phyloP scores from a whole-genome alignment of 2,888 invertebrate genomes.

The Cephonodes hylas region DNA sequence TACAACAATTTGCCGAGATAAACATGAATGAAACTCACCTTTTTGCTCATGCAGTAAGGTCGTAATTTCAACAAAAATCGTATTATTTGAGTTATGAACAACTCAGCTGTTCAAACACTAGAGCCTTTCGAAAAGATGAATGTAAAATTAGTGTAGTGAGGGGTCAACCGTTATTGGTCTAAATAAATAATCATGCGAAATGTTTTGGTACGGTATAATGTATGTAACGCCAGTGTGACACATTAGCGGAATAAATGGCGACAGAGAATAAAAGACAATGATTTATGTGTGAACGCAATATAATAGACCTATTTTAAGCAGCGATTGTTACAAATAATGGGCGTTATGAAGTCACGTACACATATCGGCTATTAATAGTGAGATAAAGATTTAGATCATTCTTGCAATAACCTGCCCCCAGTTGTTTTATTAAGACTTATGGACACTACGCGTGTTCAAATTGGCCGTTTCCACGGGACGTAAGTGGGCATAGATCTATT shows the following conservation, averaged over 20 bases:
- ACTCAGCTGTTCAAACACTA: conserved; percentile 9
- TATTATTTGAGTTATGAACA: background rate
- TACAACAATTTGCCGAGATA: conserved; percentile 16
- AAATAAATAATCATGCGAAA: conserved; percentile 33
- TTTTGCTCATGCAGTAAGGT: conserved; percentile 3
- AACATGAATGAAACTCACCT: conserved; percentile 15
- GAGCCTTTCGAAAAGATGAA: conserved; percentile 14
- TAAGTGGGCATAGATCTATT: background rate
- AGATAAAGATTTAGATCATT: background rate
- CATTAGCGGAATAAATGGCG: background rate
- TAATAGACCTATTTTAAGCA: background rate
- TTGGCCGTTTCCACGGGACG: background rate
- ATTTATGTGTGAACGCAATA: background rate
- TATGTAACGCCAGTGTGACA: conserved; percentile 23
- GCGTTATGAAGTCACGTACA: background rate
- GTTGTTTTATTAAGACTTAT: background rate
- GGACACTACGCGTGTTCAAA: background rate
- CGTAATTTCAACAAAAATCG: background rate
- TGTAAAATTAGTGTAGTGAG: background rate
- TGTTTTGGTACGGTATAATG: conserved; percentile 25
- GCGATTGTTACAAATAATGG: background rate
- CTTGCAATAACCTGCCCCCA: background rate
- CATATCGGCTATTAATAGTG: background rate
- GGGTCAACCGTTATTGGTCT: conserved; percentile 40
- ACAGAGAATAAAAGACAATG: background rate